Conservation (phyloP, 2,888 invertebrate species). For the Germaria angustata region DNA sequence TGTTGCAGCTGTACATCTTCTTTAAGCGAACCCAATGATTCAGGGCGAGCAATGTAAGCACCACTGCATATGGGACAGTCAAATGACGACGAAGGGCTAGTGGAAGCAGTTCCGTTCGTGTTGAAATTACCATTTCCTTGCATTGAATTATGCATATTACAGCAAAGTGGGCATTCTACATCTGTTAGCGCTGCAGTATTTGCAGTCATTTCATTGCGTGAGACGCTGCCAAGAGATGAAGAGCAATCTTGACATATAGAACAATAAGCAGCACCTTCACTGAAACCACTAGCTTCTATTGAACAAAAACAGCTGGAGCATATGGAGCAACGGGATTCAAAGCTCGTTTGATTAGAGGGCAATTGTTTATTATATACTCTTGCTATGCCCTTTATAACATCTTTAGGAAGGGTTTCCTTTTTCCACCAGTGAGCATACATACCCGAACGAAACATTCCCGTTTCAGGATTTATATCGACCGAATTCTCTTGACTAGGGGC, state of each 20-base stretch:
- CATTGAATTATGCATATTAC: constrained; percentile 42
- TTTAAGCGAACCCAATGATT: constrained; percentile 59
- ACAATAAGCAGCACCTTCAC: constrained; percentile 75
- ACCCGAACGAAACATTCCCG: constrained; percentile 86
- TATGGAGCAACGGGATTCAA: constrained; percentile 74
- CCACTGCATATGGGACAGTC: constrained; percentile 75
- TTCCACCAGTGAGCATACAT: constrained; percentile 96
- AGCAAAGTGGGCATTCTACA: constrained; percentile 74
- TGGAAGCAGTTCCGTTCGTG: constrained; percentile 32
- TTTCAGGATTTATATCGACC: constrained; percentile 52
- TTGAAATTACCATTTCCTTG: constrained; percentile 8
- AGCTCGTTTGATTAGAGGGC: constrained; percentile 81
- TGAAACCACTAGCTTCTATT: constrained; percentile 74
- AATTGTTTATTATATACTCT: constrained; percentile 81
- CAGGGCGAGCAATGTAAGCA: constrained; percentile 61
- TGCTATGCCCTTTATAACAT: constrained; percentile 82
- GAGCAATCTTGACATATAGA: constrained; percentile 76
- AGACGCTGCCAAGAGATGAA: constrained; percentile 68
- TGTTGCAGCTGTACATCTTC: constrained; percentile 49
- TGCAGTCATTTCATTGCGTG: constrained; percentile 68
- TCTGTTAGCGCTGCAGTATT: constrained; percentile 73
- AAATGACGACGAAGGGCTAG: constrained; percentile 67
- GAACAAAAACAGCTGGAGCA: constrained; percentile 76
- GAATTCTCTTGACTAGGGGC: constrained; percentile 51
- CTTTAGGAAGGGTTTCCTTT: constrained; percentile 89